Evolutionary conservation across 2,113 vertebrate species (phyloP).

Genomic region (Jacana jacana): DNA sequence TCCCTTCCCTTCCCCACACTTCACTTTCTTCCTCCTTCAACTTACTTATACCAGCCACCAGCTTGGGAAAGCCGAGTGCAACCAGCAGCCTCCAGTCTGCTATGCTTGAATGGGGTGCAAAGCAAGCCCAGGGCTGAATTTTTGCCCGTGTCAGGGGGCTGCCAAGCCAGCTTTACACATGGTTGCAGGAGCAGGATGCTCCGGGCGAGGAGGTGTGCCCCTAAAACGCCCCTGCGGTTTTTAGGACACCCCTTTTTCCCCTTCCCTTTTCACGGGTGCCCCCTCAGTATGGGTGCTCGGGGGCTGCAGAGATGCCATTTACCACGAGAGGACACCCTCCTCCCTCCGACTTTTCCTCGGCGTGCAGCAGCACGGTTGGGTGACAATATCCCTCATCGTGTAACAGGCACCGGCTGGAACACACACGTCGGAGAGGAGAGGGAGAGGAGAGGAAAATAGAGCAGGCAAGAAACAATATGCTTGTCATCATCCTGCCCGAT

Average conservation of each 20-base stretch:
- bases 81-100: neutral
- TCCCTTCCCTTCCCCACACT: neutral
- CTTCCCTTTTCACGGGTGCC: neutral
- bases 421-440: constrained; percentile 26
- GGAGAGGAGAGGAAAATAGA: neutral
- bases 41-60: neutral
- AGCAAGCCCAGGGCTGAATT: fast-evolving
- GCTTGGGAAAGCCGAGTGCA: neutral
- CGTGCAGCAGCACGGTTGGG: neutral
- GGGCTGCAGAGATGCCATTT: constrained; percentile 10
- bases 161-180: fast-evolving
- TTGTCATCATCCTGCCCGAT: neutral
- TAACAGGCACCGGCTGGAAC: constrained; percentile 40
- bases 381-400: constrained; percentile 10
- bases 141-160: neutral
- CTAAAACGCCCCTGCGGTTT: neutral
- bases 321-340: constrained; percentile 74
- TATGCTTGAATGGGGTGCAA: fast-evolving
- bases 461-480: constrained; percentile 25
- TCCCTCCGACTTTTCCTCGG: constrained; percentile 54
- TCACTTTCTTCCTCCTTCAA: neutral
- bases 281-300: neutral
- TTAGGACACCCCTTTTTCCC: neutral
- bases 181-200: neutral
- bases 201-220: neutral